phyloP scores from a whole-genome alignment of 2,113 vertebrate species.

The Chaetura pelagica region DNA sequence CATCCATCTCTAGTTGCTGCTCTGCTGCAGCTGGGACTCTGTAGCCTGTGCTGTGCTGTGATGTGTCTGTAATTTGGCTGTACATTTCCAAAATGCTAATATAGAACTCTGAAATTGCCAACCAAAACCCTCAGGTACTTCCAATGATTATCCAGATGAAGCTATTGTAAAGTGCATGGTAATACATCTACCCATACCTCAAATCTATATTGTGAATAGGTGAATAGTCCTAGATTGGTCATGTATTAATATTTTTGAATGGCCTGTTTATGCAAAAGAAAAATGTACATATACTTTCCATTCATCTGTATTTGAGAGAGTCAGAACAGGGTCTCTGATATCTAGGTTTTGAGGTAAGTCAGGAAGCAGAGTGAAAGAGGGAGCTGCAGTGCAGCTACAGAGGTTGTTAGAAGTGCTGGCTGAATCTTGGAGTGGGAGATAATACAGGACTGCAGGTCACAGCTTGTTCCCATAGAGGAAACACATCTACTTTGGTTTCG shows the following conservation, averaged over 20 bases:
- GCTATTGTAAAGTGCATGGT: not conserved
- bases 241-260: not conserved
- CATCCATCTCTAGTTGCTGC: not conserved
- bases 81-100: not conserved
- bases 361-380: not conserved
- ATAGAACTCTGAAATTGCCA: constrained; percentile 6
- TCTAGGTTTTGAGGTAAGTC: not conserved
- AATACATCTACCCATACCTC: not conserved
- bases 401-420: not conserved
- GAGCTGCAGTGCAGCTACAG: not conserved
- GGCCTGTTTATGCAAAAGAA: not conserved
- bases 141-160: not conserved
- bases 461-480: not conserved
- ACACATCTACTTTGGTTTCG: not conserved
- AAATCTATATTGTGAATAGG: not conserved
- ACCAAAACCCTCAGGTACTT: not conserved
- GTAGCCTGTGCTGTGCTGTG: not conserved
- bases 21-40: not conserved
- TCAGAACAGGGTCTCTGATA: not conserved
- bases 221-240: not conserved
- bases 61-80: constrained; percentile 32
- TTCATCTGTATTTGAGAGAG: not conserved
- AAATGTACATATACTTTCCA: not conserved
- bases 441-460: not conserved
- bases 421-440: not conserved